Evolutionary conservation across 1,140 invertebrate species (phyloP), one percentile per base, ranked within the genome.

Genomic region (Ctenoplectra terminalis): DNA sequence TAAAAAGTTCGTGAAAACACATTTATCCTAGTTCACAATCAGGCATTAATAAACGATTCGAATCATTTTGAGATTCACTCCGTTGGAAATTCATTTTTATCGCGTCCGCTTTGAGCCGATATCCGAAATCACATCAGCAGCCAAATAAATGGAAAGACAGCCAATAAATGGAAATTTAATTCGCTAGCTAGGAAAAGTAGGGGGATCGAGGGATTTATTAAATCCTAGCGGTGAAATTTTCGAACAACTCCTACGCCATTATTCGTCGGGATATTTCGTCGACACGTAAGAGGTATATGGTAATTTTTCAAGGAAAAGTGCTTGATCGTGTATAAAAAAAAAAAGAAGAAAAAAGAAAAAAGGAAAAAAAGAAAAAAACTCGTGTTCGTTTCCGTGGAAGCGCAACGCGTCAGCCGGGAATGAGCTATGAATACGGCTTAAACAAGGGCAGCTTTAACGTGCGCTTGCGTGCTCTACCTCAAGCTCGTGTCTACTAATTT

Each of bases 401-500:
- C 17, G 52, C 6, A 60, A 34, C 52, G 52, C 23, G 43, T 29
- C 29, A 26, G 66, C n/a, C 29, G 61, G 37, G 60, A 71, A 78
- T 37, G 76, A 71, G 66, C 66, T 79, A 72, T 72, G 76, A 79
- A 72, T 72, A 50, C 46, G 46, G 76, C 34, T 79, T 72, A 61
- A 79, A 61, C 69, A 79, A 60, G 67, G 43, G 17, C 46, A n/a
- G 76, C 56, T 72, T 79, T 50, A 72, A 79, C 43, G 56, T 11
- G 43, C 11, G 66, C 40, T 23, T 23, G 75, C 15, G 66, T 0
- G 26, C 63, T 8, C 50, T 43, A 40, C 40, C 52, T 58, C 46
- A 20, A 13, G 26, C 40, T 56, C 73, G 50, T 63, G 82, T 67
- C 34, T 61, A 76, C 61, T 81, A 84, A 87, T 87, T 84, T 87